These are phyloP conservation scores for Scaptomyza graminum DNA, from an alignment of 1,140 invertebrate genomes.

Conservation along the genomic window DNA sequence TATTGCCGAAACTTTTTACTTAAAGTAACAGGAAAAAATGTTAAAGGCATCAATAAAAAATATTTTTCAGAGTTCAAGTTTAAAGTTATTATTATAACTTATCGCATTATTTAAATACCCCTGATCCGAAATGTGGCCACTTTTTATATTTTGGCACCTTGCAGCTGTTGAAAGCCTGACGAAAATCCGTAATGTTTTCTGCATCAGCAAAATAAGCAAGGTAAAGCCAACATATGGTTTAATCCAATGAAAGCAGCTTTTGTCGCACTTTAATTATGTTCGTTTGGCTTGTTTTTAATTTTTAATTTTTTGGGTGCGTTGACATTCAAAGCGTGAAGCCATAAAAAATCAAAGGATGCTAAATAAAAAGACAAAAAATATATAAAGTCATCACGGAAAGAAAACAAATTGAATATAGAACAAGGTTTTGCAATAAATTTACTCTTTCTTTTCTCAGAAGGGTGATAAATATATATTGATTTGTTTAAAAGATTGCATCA, in stretches of 20 bases:
- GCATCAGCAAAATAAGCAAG: slow-evolving; percentile 29
- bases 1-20: no score
- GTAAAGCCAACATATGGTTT: slow-evolving; percentile 14
- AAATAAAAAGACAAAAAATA: slow-evolving; percentile 12
- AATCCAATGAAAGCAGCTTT: slow-evolving; percentile 30
- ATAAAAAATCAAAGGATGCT: slow-evolving; percentile 6
- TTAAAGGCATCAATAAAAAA: no score
- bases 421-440: no score
- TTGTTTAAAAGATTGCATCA: no score
- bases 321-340: slow-evolving; percentile 9
- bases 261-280: slow-evolving; percentile 33
- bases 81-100: no score
- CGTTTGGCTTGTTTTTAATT: not conserved
- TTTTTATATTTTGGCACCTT: slow-evolving; percentile 4
- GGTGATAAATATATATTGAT: no score
- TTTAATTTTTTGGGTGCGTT: slow-evolving; percentile 21
- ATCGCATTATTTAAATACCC: not conserved
- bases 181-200: slow-evolving; percentile 3
- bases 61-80: not conserved
- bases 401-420: not conserved
- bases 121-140: slow-evolving; percentile 4
- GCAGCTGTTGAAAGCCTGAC: slow-evolving; percentile 7
- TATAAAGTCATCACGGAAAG: slow-evolving; percentile 14
- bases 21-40: no score
- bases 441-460: no score